Percentiles rank a stretch among this genome's conserved stretches.
Evolutionary conservation across 2,113 vertebrate species (phyloP).

Genomic region (Pomatostomus ruficeps): DNA sequence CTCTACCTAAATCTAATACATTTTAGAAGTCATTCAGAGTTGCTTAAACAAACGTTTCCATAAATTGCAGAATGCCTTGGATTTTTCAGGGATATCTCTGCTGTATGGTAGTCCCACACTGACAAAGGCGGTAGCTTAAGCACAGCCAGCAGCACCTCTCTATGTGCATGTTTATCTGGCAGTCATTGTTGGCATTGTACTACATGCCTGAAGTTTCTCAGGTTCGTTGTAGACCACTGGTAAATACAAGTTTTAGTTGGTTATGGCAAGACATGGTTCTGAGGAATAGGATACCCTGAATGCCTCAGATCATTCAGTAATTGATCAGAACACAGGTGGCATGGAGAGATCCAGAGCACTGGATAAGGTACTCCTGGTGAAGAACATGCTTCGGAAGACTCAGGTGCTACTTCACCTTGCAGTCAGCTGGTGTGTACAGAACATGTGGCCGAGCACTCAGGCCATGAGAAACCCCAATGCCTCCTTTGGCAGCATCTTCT

Average conservation of each 20-base stretch:
- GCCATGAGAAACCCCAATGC: slow-evolving; percentile 34
- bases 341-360: not conserved
- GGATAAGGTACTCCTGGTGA: not conserved
- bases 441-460: slow-evolving; percentile 40
- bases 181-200: not conserved
- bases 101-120: not conserved
- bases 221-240: not conserved
- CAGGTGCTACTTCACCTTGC: slow-evolving; percentile 67
- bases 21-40: not conserved
- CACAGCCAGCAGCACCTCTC: not conserved
- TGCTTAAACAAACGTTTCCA: not conserved
- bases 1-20: not conserved
- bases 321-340: not conserved
- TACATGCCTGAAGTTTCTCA: not conserved
- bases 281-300: not conserved
- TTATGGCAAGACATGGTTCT: not conserved
- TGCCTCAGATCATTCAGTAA: not conserved
- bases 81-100: not conserved
- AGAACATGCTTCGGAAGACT: not conserved
- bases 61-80: not conserved
- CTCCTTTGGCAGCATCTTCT: slow-evolving; percentile 68
- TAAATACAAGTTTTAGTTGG: not conserved
- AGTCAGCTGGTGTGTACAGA: slow-evolving; percentile 66
- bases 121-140: not conserved
- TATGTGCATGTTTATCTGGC: not conserved